Evolutionary conservation across 2,797 vertebrate species (phyloP).

Genomic region (Enteromius trimaculatus): DNA sequence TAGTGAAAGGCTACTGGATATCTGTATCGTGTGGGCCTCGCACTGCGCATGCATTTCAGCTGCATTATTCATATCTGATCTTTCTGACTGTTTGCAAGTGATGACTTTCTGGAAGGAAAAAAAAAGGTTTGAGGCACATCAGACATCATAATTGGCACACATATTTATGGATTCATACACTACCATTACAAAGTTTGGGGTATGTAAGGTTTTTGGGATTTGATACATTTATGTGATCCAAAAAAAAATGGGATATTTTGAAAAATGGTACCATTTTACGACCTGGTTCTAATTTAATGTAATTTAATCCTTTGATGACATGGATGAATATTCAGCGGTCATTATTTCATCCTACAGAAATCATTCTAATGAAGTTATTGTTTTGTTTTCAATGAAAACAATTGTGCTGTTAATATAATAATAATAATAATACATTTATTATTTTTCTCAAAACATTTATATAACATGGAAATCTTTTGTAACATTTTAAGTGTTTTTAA

Average conservation of each 20-base stretch:
- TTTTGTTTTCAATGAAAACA: not conserved
- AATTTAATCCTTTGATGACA: too few relatives aligned
- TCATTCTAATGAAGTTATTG: not conserved
- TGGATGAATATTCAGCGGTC: too few relatives aligned
- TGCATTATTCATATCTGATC: not conserved
- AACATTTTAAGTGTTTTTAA: not conserved
- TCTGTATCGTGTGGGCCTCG: not conserved
- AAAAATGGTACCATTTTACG: too few relatives aligned
- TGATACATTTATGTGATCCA: not conserved
- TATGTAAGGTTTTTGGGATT: too few relatives aligned
- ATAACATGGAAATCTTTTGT: not conserved
- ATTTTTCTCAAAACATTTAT: too few relatives aligned
- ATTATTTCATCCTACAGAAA: too few relatives aligned
- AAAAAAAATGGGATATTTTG: too few relatives aligned
- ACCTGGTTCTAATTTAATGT: too few relatives aligned
- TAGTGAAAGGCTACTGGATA: conserved; percentile 10
- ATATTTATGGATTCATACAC: not conserved
- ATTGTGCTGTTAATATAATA: not conserved
- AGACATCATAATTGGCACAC: not conserved
- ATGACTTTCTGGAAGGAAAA: not conserved
- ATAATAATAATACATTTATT: too few relatives aligned
- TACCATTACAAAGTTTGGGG: not conserved
- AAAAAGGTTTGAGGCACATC: not conserved
- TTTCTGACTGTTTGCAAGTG: not conserved
- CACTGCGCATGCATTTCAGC: not conserved